Evolutionary conservation across 1,140 invertebrate genomes (phyloP).

Genomic region (Solenopsis invicta): DNA sequence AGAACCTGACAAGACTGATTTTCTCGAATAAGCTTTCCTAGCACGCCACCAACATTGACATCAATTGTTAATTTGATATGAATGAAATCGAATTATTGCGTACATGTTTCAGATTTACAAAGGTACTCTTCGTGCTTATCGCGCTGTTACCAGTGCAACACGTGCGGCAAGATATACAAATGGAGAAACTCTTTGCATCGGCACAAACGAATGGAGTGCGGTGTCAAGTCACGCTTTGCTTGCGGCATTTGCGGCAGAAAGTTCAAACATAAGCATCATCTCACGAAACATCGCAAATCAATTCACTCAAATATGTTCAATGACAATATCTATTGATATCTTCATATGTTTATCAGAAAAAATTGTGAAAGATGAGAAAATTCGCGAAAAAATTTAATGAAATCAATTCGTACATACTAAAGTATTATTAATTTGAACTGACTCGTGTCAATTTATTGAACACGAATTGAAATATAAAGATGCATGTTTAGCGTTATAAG

Average conservation of each 20-base stretch:
- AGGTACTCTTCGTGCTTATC: conserved; percentile 32
- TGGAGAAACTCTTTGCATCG: conserved; percentile 88
- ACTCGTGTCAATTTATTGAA: not conserved
- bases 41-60: conserved; percentile 31
- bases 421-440: not conserved
- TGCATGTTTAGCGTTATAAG: not conserved
- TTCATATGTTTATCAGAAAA: not conserved
- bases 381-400: not conserved
- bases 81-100: conserved; percentile 51
- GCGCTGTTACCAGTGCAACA: conserved; percentile 85
- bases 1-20: not conserved
- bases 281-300: conserved; percentile 80
- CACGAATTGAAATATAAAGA: not conserved
- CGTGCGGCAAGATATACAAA: conserved; percentile 88
- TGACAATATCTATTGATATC: not conserved
- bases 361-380: not conserved
- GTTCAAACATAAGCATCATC: conserved; percentile 85
- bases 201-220: conserved; percentile 84
- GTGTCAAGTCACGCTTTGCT: conserved; percentile 84
- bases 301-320: conserved; percentile 75
- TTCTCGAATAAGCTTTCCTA: conserved; percentile 6
- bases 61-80: not conserved
- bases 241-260: conserved; percentile 85
- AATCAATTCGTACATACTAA: not conserved
- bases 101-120: conserved; percentile 74